These are phyloP conservation scores for Triops cancriformis DNA, from an alignment of 1,140 invertebrate species.

Conservation along the genomic window DNA sequence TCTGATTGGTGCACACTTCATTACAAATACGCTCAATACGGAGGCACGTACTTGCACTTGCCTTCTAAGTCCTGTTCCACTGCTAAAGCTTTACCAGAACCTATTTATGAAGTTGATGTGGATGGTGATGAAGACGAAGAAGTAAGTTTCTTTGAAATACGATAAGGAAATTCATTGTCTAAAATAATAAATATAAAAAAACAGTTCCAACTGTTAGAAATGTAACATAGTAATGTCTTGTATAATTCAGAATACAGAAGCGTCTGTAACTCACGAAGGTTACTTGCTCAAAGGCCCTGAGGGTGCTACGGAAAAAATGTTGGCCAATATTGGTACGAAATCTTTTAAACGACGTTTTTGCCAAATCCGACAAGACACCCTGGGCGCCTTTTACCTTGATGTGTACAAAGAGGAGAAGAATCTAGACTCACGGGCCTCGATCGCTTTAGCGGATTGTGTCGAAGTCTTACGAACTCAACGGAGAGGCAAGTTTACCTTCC, in stretches of 20 bases:
- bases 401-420: slow-evolving; percentile 88
- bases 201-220: background rate
- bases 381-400: slow-evolving; percentile 81
- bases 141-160: slow-evolving; percentile 44
- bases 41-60: slow-evolving; percentile 71
- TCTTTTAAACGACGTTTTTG: slow-evolving; percentile 75
- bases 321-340: slow-evolving; percentile 74
- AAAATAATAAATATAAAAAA: background rate
- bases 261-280: slow-evolving; percentile 53
- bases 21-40: slow-evolving; percentile 78
- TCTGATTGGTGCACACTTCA: slow-evolving; percentile 77
- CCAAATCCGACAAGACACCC: slow-evolving; percentile 62
- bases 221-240: background rate
- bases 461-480: slow-evolving; percentile 52
- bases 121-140: slow-evolving; percentile 73
- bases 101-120: slow-evolving; percentile 64
- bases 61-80: slow-evolving; percentile 49
- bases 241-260: slow-evolving; percentile 26
- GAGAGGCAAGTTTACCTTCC: slow-evolving; percentile 71
- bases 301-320: slow-evolving; percentile 68
- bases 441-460: slow-evolving; percentile 85
- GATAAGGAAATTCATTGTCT: too few species aligned
- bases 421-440: slow-evolving; percentile 77
- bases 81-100: slow-evolving; percentile 16
- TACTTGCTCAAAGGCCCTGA: slow-evolving; percentile 84